These are phyloP conservation scores for Luidia sarsii DNA, from an alignment of 53 echinoderm and acorn worm genomes.

Conservation along the genomic window DNA sequence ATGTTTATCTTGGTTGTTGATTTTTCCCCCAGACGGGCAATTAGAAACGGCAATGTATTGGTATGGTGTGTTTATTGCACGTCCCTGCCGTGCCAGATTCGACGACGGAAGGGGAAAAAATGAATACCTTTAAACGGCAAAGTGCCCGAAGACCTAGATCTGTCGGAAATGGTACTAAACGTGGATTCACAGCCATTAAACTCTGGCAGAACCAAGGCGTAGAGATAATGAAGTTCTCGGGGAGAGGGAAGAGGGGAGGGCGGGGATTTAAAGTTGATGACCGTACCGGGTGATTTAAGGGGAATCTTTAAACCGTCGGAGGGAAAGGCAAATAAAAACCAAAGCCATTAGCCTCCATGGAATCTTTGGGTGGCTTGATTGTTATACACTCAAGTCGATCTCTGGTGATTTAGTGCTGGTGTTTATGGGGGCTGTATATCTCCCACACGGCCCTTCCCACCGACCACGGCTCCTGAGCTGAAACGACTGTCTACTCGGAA, in stretches of 20 bases:
- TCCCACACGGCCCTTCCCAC: no score
- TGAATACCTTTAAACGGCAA: no score
- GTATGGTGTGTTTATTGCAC: constrained; percentile 3
- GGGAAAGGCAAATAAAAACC: neutral
- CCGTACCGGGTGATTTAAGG: constrained; percentile 24
- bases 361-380: neutral
- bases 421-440: neutral
- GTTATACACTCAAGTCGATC: neutral
- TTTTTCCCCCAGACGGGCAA: neutral
- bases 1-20: neutral
- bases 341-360: constrained; percentile 3
- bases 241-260: neutral
- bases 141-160: constrained; percentile 26
- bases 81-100: constrained; percentile 1
- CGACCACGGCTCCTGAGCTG: no score
- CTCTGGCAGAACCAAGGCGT: neutral
- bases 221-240: neutral
- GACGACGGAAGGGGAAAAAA: no score
- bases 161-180: neutral
- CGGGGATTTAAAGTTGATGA: constrained; percentile 16
- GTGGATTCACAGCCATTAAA: constrained; percentile 13
- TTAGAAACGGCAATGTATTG: constrained; percentile 10
- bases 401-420: constrained; percentile 11
- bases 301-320: neutral
- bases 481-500: constrained; percentile 13